Conservation (phyloP, 2,888 invertebrate genomes). For the Ashinkailepas kermadecensis region DNA sequence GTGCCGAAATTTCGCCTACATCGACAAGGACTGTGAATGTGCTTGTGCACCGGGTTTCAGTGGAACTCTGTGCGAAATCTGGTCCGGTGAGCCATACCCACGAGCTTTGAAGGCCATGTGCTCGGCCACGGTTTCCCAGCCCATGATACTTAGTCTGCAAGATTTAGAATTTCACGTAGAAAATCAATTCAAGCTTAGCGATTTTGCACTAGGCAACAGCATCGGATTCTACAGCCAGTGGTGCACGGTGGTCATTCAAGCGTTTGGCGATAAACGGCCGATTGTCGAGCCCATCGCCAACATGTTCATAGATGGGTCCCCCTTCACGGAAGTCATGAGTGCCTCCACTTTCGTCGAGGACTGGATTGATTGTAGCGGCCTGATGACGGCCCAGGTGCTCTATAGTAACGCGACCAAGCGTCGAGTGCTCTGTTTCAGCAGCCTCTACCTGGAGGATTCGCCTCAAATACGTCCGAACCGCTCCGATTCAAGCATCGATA, state of each 20-base stretch:
- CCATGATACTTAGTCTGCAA: not conserved
- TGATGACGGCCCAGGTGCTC: not conserved
- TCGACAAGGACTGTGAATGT: not conserved
- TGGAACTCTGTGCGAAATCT: not conserved
- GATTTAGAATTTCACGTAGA: not conserved
- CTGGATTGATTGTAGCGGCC: not conserved
- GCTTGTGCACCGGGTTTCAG: not conserved
- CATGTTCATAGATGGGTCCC: not conserved
- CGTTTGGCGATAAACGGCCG: not conserved
- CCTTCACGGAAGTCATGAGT: not conserved
- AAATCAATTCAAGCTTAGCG: not conserved
- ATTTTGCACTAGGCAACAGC: not conserved
- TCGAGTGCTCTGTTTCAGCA: not conserved
- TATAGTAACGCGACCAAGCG: not conserved
- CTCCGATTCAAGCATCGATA: not conserved
- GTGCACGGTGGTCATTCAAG: not conserved
- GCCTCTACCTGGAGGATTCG: not conserved
- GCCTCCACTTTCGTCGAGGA: not conserved
- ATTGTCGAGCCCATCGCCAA: not conserved
- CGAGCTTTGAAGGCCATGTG: not conserved
- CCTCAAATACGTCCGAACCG: not conserved
- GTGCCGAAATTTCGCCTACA: not conserved
- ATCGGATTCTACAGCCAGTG: slow-evolving; percentile 5
- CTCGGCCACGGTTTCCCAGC: not conserved
- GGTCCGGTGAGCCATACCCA: not conserved